These are phyloP conservation scores for Drosophila ananassae DNA, from an alignment of 1,140 invertebrate genomes.

Conservation along the genomic window DNA sequence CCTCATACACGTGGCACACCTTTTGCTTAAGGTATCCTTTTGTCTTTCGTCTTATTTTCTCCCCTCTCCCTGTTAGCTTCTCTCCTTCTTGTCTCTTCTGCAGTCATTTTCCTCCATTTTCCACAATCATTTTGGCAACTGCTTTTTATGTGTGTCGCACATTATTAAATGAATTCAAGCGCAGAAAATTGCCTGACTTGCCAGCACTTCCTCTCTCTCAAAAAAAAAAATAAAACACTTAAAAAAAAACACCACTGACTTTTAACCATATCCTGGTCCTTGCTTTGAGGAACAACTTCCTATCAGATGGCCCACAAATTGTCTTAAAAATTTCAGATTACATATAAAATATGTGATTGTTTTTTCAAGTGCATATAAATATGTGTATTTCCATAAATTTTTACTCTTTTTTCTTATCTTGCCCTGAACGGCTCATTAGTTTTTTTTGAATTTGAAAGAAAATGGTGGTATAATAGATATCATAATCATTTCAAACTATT, in stretches of 20 bases:
- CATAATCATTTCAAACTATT: too few relatives aligned
- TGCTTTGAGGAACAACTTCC: constrained; percentile 12
- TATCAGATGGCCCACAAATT: constrained; percentile 67
- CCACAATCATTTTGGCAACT: constrained; percentile 76
- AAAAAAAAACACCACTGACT: constrained; percentile 2
- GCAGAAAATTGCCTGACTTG: constrained; percentile 59
- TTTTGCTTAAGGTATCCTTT: constrained; percentile 4
- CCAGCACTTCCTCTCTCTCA: not conserved
- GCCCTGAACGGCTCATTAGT: constrained; percentile 58
- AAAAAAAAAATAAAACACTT: not conserved
- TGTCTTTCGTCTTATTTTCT: constrained; percentile 13
- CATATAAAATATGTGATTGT: too few relatives aligned
- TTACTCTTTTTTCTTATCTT: constrained; percentile 32
- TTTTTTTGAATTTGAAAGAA: constrained; percentile 44
- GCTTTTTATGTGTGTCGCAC: constrained; percentile 78
- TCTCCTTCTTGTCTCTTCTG: not conserved
- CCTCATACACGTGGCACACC: constrained; percentile 15
- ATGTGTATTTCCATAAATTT: constrained; percentile 10
- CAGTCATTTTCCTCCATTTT: constrained; percentile 7
- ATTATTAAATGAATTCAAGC: constrained; percentile 82
- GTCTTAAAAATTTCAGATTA: constrained; percentile 20
- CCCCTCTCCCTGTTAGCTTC: not conserved
- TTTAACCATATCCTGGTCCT: too few relatives aligned
- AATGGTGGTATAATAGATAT: not conserved
- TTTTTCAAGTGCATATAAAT: too few relatives aligned